Evolutionary conservation across 37 sponge, comb jelly and placozoan species (phyloP).

Genomic region (Beroe ovata): DNA sequence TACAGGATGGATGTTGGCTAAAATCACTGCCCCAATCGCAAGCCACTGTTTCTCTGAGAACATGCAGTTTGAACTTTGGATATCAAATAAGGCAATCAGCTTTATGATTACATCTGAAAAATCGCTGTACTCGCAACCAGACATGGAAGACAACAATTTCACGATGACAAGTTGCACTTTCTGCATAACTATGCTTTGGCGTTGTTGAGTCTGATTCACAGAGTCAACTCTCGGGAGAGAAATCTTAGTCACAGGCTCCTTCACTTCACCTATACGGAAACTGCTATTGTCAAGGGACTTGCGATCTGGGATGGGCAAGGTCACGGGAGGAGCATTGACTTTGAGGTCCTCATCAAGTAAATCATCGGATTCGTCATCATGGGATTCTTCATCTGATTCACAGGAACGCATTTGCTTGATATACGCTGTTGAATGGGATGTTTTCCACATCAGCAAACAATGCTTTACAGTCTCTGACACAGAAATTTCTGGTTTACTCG

Average conservation of each 20-base stretch:
- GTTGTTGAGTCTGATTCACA: constrained; percentile 6
- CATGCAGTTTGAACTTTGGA: not conserved
- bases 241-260: not conserved
- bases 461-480: not conserved
- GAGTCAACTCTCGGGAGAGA: constrained; percentile 3
- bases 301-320: not conserved
- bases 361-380: not conserved
- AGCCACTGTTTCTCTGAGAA: constrained; percentile 48
- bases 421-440: not conserved
- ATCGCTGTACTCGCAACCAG: not conserved
- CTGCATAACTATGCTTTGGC: not conserved
- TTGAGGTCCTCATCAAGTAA: constrained; percentile 51
- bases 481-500: not conserved
- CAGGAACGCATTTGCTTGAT: not conserved
- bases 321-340: not conserved
- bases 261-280: not conserved
- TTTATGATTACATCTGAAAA: not conserved
- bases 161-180: not conserved
- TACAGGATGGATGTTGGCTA: not conserved
- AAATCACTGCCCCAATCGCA: not conserved
- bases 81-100: not conserved
- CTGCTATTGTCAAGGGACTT: not conserved
- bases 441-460: constrained; percentile 1
- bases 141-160: not conserved
- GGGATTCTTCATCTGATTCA: not conserved